Conservation (phyloP, 2,797 vertebrate species). For the Gadopsis bispinosus region DNA sequence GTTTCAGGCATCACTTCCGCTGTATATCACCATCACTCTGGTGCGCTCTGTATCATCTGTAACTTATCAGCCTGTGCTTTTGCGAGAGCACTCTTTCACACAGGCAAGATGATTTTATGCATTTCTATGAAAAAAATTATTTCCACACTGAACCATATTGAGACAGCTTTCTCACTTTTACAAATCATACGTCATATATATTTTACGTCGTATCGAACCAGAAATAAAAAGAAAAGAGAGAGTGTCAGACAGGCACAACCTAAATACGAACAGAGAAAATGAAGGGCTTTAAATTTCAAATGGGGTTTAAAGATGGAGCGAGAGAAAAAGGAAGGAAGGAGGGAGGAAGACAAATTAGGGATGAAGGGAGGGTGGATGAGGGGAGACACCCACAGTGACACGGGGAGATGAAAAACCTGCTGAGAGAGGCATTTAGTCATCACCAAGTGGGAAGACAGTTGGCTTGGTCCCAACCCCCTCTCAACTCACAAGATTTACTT, state of each 20-base stretch:
- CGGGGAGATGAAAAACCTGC: constrained; percentile 50
- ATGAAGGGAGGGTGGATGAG: constrained; percentile 43
- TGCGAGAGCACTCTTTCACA: constrained; percentile 20
- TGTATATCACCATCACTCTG: constrained; percentile 36
- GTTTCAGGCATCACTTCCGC: constrained; percentile 16
- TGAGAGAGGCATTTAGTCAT: constrained; percentile 71
- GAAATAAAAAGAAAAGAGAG: background rate
- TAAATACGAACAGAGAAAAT: constrained; percentile 30
- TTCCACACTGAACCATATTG: constrained; percentile 34
- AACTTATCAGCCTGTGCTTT: constrained; percentile 32
- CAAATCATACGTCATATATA: constrained; percentile 38
- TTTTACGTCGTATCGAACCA: constrained; percentile 25
- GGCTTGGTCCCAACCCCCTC: constrained; percentile 60
- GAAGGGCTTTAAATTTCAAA: constrained; percentile 35
- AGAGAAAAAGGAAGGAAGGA: constrained; percentile 11
- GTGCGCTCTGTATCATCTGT: constrained; percentile 25
- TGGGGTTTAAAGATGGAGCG: constrained; percentile 28
- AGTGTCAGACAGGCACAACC: background rate
- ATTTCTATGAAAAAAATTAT: constrained; percentile 28
- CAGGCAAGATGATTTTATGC: constrained; percentile 26
- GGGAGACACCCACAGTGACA: constrained; percentile 62
- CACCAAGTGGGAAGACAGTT: constrained; percentile 54
- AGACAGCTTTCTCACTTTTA: constrained; percentile 35
- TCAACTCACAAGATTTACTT: constrained; percentile 67
- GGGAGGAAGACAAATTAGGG: constrained; percentile 49